Base-by-base conservation (phyloP, 1,140 invertebrate genomes). In the Vollenhovia emeryi region DNA sequence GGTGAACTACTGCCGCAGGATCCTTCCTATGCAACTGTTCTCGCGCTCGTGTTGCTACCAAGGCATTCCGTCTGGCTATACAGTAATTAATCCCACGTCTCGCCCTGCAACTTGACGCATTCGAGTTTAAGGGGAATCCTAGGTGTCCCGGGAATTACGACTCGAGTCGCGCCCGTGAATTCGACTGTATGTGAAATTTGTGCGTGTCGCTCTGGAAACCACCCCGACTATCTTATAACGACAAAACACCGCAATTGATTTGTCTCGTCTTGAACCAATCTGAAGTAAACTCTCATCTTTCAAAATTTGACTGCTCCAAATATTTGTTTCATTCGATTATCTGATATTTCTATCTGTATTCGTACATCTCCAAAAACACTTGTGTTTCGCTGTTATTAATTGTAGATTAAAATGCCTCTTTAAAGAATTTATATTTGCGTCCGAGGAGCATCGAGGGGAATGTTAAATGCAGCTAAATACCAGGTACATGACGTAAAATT, bases 71-170 rank as follows among this genome's bases (percentile, higher is more conserved):
- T 76, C 87, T 59, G 52, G 75, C 69, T 78, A 78, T 66, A 74
- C 79, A 71, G 86, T 90, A 90, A 90, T 90, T 89, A 90, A 89
- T 90, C 83, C 83, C 79, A 33, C 59, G 86, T 89, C 85, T 89
- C 76, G 78, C 89, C 76, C 43, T 84, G 43, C 85, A 73, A 79
- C 66, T 55, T 85, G 88, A 87, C 88, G 82, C 83, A 79, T 66
- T 75, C 62, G 76, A 82, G 71, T 90, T 90, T 86, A 86, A 90
- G 78, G 75, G 86, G 74, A 90, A 87, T 90, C 82, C 89, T 76
- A 83, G 73, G 80, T 71, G 88, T 87, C 75, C 71, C n/a, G 85
- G 71, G 75, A 89, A 85, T 90, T 90, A 85, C 88, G 57, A 78
- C 55, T 84, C 27, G 64, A 66, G 55, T 50, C 43, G 36, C 71